Evolutionary conservation across 2,888 invertebrate species (phyloP).

Genomic region (Stenolophus ochropezus): DNA sequence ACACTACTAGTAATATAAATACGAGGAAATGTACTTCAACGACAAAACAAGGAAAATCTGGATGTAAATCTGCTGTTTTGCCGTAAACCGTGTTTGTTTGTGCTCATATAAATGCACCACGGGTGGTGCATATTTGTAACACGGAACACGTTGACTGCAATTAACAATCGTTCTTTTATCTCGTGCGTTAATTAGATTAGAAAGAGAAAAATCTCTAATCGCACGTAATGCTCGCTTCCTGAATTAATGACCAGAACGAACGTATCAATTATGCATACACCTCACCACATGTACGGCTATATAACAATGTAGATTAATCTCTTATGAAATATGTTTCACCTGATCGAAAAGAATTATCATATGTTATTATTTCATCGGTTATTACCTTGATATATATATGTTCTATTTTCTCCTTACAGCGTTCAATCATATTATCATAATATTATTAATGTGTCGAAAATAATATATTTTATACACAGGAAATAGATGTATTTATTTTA

Average conservation of each 20-base stretch:
- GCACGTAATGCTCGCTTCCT: neutral
- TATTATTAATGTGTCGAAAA: neutral
- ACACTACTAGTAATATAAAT: too few species aligned
- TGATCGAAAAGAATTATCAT: neutral
- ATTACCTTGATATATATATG: neutral
- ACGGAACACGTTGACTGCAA: conserved; percentile 14
- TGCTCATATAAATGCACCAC: neutral
- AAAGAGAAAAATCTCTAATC: conserved; percentile 18
- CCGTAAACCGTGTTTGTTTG: neutral
- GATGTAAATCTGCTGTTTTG: neutral
- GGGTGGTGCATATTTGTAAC: conserved; percentile 1
- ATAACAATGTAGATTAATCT: neutral
- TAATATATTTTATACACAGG: neutral
- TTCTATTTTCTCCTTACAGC: neutral
- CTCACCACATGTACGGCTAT: neutral
- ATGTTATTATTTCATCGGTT: neutral
- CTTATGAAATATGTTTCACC: neutral
- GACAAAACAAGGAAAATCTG: too few species aligned
- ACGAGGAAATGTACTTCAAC: too few species aligned
- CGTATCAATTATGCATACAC: neutral
- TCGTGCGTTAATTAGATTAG: conserved; percentile 28
- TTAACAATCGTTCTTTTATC: conserved; percentile 21
- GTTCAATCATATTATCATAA: neutral
- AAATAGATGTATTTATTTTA: neutral
- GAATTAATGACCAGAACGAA: conserved; percentile 5